Evolutionary conservation across 1,140 invertebrate genomes (phyloP).

Genomic region (Ylistrum balloti): DNA sequence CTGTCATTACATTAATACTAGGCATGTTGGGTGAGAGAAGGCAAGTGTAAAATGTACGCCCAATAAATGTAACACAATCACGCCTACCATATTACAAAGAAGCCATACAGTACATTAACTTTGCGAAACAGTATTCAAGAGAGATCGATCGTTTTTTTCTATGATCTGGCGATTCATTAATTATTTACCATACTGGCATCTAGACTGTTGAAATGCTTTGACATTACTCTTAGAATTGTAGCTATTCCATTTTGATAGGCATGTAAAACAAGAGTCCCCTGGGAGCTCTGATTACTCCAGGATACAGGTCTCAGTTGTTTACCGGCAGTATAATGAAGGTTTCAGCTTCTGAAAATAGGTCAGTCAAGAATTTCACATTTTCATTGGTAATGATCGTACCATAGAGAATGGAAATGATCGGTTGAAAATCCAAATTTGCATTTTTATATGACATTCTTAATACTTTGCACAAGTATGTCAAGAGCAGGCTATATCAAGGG

Average conservation of each 20-base stretch:
- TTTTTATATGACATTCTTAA: not conserved
- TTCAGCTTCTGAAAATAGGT: not conserved
- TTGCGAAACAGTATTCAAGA: slow-evolving; percentile 28
- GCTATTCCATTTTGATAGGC: slow-evolving; percentile 22
- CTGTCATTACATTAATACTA: slow-evolving; percentile 18
- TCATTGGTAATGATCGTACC: not conserved
- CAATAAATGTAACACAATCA: slow-evolving; percentile 11
- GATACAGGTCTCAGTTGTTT: not conserved
- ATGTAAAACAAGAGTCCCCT: slow-evolving; percentile 23
- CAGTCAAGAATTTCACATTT: not conserved
- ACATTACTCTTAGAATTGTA: slow-evolving; percentile 20
- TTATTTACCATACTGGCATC: slow-evolving; percentile 20
- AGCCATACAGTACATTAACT: slow-evolving; percentile 4
- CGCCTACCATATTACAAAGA: slow-evolving; percentile 14
- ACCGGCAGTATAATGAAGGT: not conserved
- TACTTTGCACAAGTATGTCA: not conserved
- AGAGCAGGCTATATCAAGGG: too few relatives aligned
- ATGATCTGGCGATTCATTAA: slow-evolving; percentile 28
- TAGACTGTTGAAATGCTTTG: slow-evolving; percentile 27
- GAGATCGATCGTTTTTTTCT: slow-evolving; percentile 33
- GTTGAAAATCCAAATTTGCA: not conserved
- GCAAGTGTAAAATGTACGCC: slow-evolving; percentile 32
- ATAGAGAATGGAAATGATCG: not conserved
- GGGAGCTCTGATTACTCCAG: slow-evolving; percentile 15
- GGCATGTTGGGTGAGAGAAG: slow-evolving; percentile 12